Conservation (phyloP, 2,113 vertebrate species). For the Struthidea cinerea region DNA sequence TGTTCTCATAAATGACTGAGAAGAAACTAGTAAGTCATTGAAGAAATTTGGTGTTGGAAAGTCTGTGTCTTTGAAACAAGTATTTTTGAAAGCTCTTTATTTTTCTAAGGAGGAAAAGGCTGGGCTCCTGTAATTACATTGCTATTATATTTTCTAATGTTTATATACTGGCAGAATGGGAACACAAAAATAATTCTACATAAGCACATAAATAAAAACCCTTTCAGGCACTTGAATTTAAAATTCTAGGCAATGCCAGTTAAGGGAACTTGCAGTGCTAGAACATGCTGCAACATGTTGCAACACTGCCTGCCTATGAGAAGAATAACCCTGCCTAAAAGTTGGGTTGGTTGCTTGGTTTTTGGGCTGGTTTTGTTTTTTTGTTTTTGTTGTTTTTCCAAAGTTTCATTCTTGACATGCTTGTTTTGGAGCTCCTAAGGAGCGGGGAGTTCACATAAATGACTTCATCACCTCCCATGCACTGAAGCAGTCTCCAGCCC, state of each 20-base stretch:
- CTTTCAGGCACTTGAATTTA: neutral
- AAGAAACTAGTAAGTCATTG: neutral
- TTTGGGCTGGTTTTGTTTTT: neutral
- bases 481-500: neutral
- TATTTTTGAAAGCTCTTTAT: neutral
- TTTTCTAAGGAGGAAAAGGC: neutral
- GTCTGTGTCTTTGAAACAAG: neutral
- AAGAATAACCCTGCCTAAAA: neutral
- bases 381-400: neutral
- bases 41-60: neutral
- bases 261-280: neutral
- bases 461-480: neutral
- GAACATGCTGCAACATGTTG: neutral
- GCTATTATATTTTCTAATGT: neutral
- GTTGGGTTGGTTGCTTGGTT: neutral
- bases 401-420: neutral
- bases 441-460: neutral
- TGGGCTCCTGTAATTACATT: neutral
- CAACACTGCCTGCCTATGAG: neutral
- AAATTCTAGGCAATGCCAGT: neutral
- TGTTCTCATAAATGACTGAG: neutral
- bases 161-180: neutral
- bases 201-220: neutral
- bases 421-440: neutral
- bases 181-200: neutral